A percentile compares a stretch with the other conserved stretches of the same genome.
phyloP scores from a whole-genome alignment of 2,888 invertebrate species.

The Chesias legatella region DNA sequence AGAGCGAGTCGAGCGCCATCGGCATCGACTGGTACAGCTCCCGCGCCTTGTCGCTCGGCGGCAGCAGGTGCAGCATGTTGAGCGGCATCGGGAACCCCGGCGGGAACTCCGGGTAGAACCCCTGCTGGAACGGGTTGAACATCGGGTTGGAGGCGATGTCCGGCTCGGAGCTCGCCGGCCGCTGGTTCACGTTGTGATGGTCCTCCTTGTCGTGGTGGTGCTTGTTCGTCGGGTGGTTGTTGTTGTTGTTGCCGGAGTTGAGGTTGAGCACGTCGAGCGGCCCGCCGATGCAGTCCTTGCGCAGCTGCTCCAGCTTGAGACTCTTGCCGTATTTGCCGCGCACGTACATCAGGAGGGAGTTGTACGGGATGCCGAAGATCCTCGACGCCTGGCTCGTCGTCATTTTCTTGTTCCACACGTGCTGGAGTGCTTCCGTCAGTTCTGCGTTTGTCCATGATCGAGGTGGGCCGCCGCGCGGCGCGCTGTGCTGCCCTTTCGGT shows the following conservation, averaged over 20 bases:
- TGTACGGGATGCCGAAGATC: conserved; percentile 96
- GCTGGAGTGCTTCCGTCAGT: conserved; percentile 92
- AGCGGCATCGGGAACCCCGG: conserved; percentile 90
- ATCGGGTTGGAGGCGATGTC: conserved; percentile 83
- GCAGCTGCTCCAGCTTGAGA: conserved; percentile 90
- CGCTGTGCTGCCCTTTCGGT: conserved; percentile 95
- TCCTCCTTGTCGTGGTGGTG: conserved; percentile 74
- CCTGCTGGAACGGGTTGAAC: conserved; percentile 89
- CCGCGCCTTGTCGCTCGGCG: conserved; percentile 87
- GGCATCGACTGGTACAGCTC: conserved; percentile 81
- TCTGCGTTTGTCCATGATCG: conserved; percentile 96
- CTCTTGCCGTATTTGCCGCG: conserved; percentile 96
- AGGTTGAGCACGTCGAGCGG: conserved; percentile 86
- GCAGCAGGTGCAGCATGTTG: conserved; percentile 91
- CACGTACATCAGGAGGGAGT: conserved; percentile 94
- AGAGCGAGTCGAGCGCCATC: conserved; percentile 79
- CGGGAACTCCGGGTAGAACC: conserved; percentile 91
- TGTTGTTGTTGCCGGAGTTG: conserved; percentile 81
- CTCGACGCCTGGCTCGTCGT: conserved; percentile 95
- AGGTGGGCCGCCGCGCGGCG: conserved; percentile 93
- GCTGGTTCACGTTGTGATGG: conserved; percentile 64
- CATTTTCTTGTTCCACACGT: conserved; percentile 98
- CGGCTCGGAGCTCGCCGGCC: conserved; percentile 85
- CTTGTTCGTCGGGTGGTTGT: conserved; percentile 75
- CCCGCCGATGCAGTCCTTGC: conserved; percentile 93